Evolutionary conservation across 2,888 invertebrate genomes (phyloP), one percentile per base, ranked within the genome.

Genomic region (Dilophus febrilis): DNA sequence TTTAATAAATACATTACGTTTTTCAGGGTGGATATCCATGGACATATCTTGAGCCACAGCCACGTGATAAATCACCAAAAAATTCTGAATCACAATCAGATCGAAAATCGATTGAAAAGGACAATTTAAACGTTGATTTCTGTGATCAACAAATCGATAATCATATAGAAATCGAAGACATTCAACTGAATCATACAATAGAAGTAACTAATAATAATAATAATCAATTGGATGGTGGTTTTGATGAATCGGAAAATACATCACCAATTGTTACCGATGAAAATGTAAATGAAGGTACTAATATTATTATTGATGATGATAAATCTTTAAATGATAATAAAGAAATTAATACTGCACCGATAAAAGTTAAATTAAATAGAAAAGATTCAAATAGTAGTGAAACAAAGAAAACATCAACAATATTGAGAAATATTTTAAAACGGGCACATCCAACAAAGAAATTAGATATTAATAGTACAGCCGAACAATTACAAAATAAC

Each of bases 1-100:
- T n/a, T n/a, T n/a, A n/a, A 38, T 12, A 7, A 14, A 4, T 18
- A 26, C 5, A 35, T 31, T 34, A 14, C 27, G 7, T 16, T 35
- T 40, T 42, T 3, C 26, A 71, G 55, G 84, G 84, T 46, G 75
- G 74, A 35, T 84, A 84, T 55, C 84, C 84, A 48, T 84, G 83
- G 81, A 83, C 84, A 12, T 74, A 82, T 59, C 57, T 75, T 17
- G 62, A 62, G 27, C 56, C 58, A 4, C 53, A 61, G 46, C 64
- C 64, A 42, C 53, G 14, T 17, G 17, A 14, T 6, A 11, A 13
- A n/a, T 27, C 17, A 27, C 26, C 12, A 18, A 19, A 11, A 18
- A 10, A 19, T 40, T 18, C 34, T 5, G 17, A 12, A 26, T 13
- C 17, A 7, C 22, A 43, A 13, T 37, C 18, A 2, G 28, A 40